Evolutionary conservation across 2,888 invertebrate genomes (phyloP), one percentile per base, ranked within the genome.

Genomic region (Neria commutata): DNA sequence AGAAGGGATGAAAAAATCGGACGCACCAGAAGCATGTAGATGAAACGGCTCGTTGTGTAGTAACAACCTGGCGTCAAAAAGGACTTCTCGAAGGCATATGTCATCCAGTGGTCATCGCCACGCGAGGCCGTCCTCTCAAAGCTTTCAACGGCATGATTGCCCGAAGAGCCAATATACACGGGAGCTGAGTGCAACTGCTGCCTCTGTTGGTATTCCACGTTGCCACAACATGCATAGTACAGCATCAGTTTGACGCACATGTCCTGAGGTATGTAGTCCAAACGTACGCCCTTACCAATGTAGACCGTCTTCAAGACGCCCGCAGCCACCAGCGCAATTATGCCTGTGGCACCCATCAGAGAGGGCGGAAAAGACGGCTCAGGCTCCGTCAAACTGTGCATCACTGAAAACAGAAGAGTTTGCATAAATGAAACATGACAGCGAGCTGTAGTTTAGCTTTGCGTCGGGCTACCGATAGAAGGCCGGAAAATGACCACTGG

Each of bases 401-500:
- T 45, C 17, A 77, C 77, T 73, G 24, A 0, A 34, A n/a, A n/a
- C n/a, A n/a, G n/a, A n/a, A n/a, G n/a, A n/a, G n/a, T n/a, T n/a
- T n/a, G n/a, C n/a, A n/a, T n/a, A n/a, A n/a, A n/a, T n/a, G n/a
- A n/a, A n/a, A n/a, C n/a, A n/a, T n/a, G n/a, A n/a, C n/a, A n/a
- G n/a, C n/a, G n/a, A n/a, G n/a, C n/a, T n/a, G n/a, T n/a, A n/a
- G n/a, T n/a, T n/a, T n/a, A n/a, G n/a, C n/a, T n/a, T n/a, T n/a
- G n/a, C n/a, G n/a, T n/a, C n/a, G n/a, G n/a, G 14, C 46, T 48
- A 79, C 95, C 92, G 69, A 97, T 94, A 0, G 95, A 95, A 0
- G 97, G 97, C 54, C 96, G 85, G 63, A 91, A 87, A 64, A 97
- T 89, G 23, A 90, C 86, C 0, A 88, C 80, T 0, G 95, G 94